Conservation (phyloP, 2,888 invertebrate genomes). For the Tuta absoluta region DNA sequence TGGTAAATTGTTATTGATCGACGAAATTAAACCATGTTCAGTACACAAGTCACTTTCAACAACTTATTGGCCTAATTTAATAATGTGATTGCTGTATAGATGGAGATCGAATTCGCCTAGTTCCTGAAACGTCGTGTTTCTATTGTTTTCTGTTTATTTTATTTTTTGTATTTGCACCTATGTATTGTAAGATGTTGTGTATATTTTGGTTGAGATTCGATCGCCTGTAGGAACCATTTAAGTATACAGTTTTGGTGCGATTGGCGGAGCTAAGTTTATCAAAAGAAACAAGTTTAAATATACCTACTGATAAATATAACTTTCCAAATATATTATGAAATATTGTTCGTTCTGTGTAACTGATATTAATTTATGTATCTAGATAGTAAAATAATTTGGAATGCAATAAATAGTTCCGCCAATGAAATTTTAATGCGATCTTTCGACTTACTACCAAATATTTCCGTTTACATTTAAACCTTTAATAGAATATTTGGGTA, state of each 20-base stretch:
- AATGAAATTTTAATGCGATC: slow-evolving; percentile 36
- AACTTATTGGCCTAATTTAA: neutral
- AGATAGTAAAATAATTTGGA: neutral
- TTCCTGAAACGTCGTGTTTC: slow-evolving; percentile 52
- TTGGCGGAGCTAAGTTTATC: slow-evolving; percentile 25
- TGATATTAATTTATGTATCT: slow-evolving; percentile 1
- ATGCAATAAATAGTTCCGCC: slow-evolving; percentile 32
- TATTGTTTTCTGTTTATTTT: slow-evolving; percentile 46
- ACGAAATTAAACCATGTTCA: neutral
- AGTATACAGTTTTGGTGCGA: slow-evolving; percentile 40
- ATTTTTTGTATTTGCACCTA: slow-evolving; percentile 49
- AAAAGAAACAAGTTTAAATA: neutral
- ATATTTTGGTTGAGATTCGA: slow-evolving; percentile 58
- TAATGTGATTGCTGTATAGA: slow-evolving; percentile 44
- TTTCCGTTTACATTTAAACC: slow-evolving; percentile 44
- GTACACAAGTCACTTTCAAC: neutral
- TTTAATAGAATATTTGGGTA: slow-evolving; percentile 56
- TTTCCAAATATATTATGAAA: neutral
- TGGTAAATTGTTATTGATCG: neutral
- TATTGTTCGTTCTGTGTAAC: neutral
- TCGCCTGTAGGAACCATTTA: slow-evolving; percentile 7
- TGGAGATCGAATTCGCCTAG: slow-evolving; percentile 47
- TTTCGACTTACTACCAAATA: slow-evolving; percentile 53
- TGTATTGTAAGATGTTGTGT: slow-evolving; percentile 55
- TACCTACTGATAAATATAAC: neutral